phyloP scores from a whole-genome alignment of 2,797 vertebrate genomes.

The Gadopsis bispinosus region DNA sequence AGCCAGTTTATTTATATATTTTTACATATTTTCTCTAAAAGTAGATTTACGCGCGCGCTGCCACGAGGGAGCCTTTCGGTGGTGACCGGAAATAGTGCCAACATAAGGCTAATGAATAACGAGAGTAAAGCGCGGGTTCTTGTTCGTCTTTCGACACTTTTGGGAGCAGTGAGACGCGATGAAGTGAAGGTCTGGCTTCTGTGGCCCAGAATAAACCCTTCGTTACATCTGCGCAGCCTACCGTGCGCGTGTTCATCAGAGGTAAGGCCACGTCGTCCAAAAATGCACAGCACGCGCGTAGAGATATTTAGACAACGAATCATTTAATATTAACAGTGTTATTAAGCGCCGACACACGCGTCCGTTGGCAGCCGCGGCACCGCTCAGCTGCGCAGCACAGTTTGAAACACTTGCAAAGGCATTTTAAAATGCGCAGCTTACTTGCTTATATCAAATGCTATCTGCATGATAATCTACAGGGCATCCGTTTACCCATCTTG shows the following conservation, averaged over 20 bases:
- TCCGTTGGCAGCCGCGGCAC: too few species aligned
- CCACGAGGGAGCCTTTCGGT: constrained; percentile 33
- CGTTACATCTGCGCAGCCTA: constrained; percentile 28
- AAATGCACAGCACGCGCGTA: neutral
- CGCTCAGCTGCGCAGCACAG: too few species aligned
- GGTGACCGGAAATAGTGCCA: constrained; percentile 50
- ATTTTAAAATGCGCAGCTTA: neutral
- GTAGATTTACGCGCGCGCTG: constrained; percentile 34
- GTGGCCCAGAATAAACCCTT: constrained; percentile 34
- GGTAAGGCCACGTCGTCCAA: neutral
- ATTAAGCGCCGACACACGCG: too few species aligned
- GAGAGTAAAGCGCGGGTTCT: constrained; percentile 41
- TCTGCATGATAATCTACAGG: neutral
- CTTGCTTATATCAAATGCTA: neutral
- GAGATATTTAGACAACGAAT: neutral
- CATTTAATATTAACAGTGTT: neutral
- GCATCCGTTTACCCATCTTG: constrained; percentile 18
- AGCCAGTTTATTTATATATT: constrained; percentile 25
- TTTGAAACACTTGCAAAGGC: neutral
- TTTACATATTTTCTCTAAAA: constrained; percentile 44
- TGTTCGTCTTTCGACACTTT: constrained; percentile 60
- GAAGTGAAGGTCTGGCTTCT: constrained; percentile 41
- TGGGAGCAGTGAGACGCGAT: constrained; percentile 37
- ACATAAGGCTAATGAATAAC: constrained; percentile 63
- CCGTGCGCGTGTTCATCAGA: constrained; percentile 7